These are phyloP conservation scores for Myotis planiceps DNA, from an alignment of 2,797 vertebrate species.

Conservation along the genomic window DNA sequence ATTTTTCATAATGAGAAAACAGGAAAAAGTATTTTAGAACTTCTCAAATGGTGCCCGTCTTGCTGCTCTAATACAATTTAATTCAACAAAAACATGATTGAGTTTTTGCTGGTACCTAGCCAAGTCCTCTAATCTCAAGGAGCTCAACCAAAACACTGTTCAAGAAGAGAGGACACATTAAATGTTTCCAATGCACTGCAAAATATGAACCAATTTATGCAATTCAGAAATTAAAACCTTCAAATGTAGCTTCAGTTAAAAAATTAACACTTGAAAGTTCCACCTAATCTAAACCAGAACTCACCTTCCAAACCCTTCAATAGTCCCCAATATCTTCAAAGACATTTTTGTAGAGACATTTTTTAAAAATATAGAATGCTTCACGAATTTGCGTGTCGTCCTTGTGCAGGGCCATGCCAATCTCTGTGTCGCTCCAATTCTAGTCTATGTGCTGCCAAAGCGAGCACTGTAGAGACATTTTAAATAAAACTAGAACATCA, in stretches of 20 bases:
- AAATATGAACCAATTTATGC: conserved; percentile 32
- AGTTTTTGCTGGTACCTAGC: neutral
- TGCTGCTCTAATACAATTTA: neutral
- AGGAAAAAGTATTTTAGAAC: neutral
- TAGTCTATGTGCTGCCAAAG: neutral
- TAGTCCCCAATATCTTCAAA: neutral
- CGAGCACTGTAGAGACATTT: neutral
- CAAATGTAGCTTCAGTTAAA: conserved; percentile 1
- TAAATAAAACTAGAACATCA: neutral
- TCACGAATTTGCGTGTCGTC: no score
- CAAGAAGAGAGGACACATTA: neutral
- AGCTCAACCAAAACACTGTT: neutral
- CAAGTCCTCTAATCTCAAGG: neutral
- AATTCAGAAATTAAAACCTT: conserved; percentile 47
- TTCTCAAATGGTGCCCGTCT: neutral
- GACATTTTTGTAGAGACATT: neutral
- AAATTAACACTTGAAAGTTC: neutral
- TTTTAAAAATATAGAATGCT: neutral
- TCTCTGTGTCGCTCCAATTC: no score
- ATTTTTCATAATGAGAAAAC: neutral
- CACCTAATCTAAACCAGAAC: neutral
- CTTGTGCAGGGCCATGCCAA: no score
- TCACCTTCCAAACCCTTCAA: neutral
- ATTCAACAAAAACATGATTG: neutral
- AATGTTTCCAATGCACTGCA: conserved; percentile 18